phyloP scores from a whole-genome alignment of 2,797 vertebrate genomes.

The Periophthalmus magnuspinnatus region DNA sequence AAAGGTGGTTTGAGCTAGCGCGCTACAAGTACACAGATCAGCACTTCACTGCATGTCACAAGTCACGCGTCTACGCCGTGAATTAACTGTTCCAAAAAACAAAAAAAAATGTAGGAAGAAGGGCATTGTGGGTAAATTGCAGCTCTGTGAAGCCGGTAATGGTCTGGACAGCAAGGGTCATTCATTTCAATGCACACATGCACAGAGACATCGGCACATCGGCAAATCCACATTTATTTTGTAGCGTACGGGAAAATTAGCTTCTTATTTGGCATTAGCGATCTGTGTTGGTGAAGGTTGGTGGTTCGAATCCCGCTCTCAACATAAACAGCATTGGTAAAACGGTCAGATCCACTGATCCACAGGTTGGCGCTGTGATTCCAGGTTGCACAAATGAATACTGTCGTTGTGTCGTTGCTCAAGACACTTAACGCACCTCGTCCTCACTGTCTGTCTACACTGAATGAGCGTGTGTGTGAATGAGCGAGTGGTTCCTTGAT shows the following conservation, averaged over 20 bases:
- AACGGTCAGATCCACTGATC: too few species aligned
- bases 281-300: too few species aligned
- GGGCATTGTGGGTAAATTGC: constrained; percentile 39
- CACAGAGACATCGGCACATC: constrained; percentile 12
- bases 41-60: background rate
- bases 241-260: constrained; percentile 58
- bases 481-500: too few species aligned
- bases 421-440: too few species aligned
- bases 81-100: constrained; percentile 10
- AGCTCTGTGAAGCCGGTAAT: constrained; percentile 40
- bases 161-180: constrained; percentile 40
- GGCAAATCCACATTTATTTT: constrained; percentile 58
- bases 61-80: background rate
- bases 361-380: too few species aligned
- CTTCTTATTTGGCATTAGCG: constrained; percentile 64
- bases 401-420: too few species aligned
- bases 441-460: too few species aligned
- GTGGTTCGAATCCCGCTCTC: too few species aligned
- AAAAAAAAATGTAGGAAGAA: constrained; percentile 15
- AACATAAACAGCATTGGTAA: too few species aligned
- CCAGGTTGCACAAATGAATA: too few species aligned
- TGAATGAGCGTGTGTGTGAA: too few species aligned
- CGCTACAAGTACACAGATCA: background rate
- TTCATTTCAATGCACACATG: constrained; percentile 28
- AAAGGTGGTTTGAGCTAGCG: background rate